Evolutionary conservation across 2,888 invertebrate genomes (phyloP).

Genomic region (Laothoe populi): DNA sequence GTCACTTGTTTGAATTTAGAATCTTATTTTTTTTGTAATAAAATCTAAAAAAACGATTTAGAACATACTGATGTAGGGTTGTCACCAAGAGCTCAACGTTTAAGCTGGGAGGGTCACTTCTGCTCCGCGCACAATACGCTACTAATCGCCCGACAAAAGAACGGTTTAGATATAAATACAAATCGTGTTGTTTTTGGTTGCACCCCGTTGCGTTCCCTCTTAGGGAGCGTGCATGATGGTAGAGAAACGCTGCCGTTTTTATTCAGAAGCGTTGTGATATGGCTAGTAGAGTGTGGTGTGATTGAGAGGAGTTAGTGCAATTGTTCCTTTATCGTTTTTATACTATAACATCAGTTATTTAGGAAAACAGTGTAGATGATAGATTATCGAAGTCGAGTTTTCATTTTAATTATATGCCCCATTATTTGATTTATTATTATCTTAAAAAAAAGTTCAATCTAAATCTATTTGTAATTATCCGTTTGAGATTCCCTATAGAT

Average conservation of each 20-base stretch:
- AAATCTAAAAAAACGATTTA: background rate
- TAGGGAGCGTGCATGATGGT: slow-evolving; percentile 38
- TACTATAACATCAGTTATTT: too few species aligned
- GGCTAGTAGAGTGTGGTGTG: background rate
- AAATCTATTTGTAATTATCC: too few species aligned
- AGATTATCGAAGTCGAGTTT: too few species aligned
- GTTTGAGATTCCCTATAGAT: too few species aligned
- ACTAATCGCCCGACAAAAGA: slow-evolving; percentile 81
- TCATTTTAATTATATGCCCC: too few species aligned
- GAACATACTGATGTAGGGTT: background rate
- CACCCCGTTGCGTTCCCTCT: slow-evolving; percentile 55
- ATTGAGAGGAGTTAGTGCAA: too few species aligned
- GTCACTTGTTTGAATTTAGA: too few species aligned
- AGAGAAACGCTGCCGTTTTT: background rate
- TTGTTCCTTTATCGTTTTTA: too few species aligned
- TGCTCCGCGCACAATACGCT: slow-evolving; percentile 65
- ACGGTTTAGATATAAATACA: slow-evolving; percentile 82
- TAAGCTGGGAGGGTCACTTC: slow-evolving; percentile 62
- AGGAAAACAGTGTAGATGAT: too few species aligned
- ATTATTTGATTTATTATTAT: too few species aligned
- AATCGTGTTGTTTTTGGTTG: slow-evolving; percentile 82
- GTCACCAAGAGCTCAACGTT: slow-evolving; percentile 37
- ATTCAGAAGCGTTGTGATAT: background rate
- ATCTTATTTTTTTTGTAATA: too few species aligned
- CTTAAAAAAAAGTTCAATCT: too few species aligned